Conservation (phyloP, 2,888 invertebrate species). For the Acanthosepion esculentum region DNA sequence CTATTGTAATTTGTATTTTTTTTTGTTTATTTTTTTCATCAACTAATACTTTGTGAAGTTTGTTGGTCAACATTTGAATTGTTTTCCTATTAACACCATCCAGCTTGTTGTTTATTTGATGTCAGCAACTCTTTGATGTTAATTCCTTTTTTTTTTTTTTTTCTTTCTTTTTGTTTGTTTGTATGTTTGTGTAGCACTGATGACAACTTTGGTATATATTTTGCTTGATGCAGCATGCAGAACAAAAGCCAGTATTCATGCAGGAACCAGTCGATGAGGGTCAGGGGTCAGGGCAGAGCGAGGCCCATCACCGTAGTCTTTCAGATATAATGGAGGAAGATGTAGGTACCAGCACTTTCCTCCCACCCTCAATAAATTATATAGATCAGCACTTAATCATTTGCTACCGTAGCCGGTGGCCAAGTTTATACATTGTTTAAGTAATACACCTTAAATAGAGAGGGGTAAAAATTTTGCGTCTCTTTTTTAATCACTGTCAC, state of each 20-base stretch:
- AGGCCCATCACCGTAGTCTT: constrained; percentile 65
- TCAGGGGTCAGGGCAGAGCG: constrained; percentile 54
- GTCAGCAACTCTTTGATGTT: constrained; percentile 14
- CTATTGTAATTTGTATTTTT: too few species aligned
- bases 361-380: constrained; percentile 35
- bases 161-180: background rate
- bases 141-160: background rate
- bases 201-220: constrained; percentile 49
- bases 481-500: background rate
- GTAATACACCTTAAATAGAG: background rate
- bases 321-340: constrained; percentile 70
- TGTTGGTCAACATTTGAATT: background rate
- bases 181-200: constrained; percentile 40
- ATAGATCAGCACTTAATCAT: background rate
- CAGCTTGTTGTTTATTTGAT: constrained; percentile 20
- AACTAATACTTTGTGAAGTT: too few species aligned
- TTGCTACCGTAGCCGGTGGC: background rate
- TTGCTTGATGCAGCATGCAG: constrained; percentile 60
- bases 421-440: background rate
- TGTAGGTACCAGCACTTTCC: constrained; percentile 41
- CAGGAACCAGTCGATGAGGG: constrained; percentile 63
- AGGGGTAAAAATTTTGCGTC: background rate
- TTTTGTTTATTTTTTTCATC: too few species aligned
- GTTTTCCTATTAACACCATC: background rate
- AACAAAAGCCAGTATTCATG: constrained; percentile 72